These are phyloP conservation scores for Ephestia elutella DNA, from an alignment of 1,140 invertebrate genomes.

Conservation along the genomic window DNA sequence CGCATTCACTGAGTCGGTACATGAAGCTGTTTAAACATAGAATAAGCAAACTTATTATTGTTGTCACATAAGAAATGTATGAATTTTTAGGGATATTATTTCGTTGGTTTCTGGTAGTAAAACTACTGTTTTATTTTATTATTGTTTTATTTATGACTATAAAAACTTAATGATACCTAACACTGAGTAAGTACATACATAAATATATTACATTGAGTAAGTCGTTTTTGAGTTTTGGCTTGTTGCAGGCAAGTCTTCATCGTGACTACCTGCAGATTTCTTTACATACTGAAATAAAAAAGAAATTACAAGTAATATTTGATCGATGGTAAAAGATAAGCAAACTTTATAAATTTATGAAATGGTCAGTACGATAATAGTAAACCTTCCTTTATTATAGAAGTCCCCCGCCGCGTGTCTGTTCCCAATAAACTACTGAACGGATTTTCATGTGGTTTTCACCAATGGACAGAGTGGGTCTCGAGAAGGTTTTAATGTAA, in stretches of 20 bases:
- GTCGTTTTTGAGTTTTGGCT: conserved; percentile 75
- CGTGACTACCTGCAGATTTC: conserved; percentile 80
- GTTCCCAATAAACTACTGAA: too few species aligned
- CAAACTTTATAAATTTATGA: too few species aligned
- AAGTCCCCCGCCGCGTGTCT: too few species aligned
- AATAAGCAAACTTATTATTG: conserved; percentile 5
- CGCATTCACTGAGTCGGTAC: conserved; percentile 91
- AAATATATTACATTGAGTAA: conserved; percentile 66
- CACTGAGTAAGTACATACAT: background rate
- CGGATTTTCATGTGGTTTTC: too few species aligned
- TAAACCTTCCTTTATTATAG: too few species aligned
- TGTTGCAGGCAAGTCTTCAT: conserved; percentile 77
- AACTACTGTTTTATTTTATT: background rate
- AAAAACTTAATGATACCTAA: conserved; percentile 7
- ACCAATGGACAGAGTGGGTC: too few species aligned
- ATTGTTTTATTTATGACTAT: background rate
- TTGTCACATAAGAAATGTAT: background rate
- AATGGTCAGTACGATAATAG: too few species aligned
- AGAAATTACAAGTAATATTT: background rate
- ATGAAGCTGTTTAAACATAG: conserved; percentile 70
- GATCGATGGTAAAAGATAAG: too few species aligned
- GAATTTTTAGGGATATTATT: background rate
- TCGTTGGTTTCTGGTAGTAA: background rate
- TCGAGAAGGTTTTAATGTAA: too few species aligned
- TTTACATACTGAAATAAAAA: conserved; percentile 80